phyloP scores from a whole-genome alignment of 2,888 invertebrate genomes.

The Tetanocera ferruginea region DNA sequence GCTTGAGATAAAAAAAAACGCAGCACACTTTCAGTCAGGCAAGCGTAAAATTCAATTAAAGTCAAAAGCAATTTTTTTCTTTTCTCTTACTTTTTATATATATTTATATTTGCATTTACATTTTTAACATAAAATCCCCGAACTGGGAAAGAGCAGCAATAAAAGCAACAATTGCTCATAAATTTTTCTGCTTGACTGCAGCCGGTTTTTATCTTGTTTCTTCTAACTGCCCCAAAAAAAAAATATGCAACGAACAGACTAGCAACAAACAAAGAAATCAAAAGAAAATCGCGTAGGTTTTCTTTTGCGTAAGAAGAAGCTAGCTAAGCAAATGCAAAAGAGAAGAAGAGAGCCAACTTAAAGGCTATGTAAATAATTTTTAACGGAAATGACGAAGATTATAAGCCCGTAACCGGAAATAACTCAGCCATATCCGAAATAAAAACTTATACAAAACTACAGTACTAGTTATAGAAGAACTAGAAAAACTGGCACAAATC shows the following conservation, averaged over 20 bases:
- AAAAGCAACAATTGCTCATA: constrained; percentile 46
- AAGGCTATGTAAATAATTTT: constrained; percentile 57
- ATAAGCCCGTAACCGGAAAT: constrained; percentile 56
- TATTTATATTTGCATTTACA: not conserved
- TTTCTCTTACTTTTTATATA: constrained; percentile 5
- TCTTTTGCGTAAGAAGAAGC: not conserved
- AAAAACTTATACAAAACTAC: constrained; percentile 30
- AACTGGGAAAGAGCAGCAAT: constrained; percentile 38
- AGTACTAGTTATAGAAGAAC: not conserved
- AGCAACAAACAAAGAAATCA: not conserved
- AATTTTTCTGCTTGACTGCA: constrained; percentile 38
- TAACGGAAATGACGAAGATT: constrained; percentile 59
- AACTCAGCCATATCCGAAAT: constrained; percentile 47
- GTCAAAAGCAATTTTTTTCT: constrained; percentile 38
- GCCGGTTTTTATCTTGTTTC: not conserved
- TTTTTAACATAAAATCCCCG: not conserved
- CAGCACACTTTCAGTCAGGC: constrained; percentile 40
- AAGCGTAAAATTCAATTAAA: constrained; percentile 57
- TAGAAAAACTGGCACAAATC: not conserved
- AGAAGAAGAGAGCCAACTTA: not conserved
- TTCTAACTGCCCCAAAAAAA: constrained; percentile 38
- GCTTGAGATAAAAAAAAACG: not conserved
- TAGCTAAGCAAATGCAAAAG: not conserved
- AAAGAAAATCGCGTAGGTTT: not conserved
- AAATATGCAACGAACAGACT: constrained; percentile 37